Evolutionary conservation across 2,113 vertebrate genomes (phyloP), one percentile per base, ranked within the genome.

Genomic region (Lophura nycthemera): DNA sequence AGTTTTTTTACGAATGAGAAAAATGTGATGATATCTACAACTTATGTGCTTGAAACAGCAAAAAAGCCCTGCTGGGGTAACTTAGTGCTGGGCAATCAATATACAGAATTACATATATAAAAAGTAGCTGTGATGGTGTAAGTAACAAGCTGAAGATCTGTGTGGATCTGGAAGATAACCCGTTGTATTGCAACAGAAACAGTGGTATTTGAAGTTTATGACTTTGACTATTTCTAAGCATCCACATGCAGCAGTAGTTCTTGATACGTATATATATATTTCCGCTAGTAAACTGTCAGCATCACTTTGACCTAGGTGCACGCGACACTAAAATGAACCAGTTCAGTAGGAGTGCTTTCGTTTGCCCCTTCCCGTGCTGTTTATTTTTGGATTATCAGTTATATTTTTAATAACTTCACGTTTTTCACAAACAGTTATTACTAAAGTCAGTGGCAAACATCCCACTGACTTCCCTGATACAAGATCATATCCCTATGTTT

Each of bases 381-480:
- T 94, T 95, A 91, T 95, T 94, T 96, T 92, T 69, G 76, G 69
- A 71, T 86, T 96, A 66, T 77, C 83, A 40, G n/a, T 80, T 89
- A 34, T 17, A n/a, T 40, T 83, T 88, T 86, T 69, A 85, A 67
- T 43, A 38, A 80, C 38, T 78, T 73, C 25, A 43, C 10, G 14
- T 77, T 90, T 93, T 90, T 75, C 61, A 43, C 75, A 66, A 72
- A 56, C 72, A 73, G 32, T 18, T 93, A 85, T 90, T 67, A 78
- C 73, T 88, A 25, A 73, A 65, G 30, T 52, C 85, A 40, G 76
- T 94, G 88, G 93, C 77, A 95, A 93, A 71, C 60, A 21, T 91
- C 83, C 93, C 88, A 6, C 34, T 90, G 80, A 82, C 65, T 94
- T 93, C 40, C 73, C 3, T 67, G 83, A 80, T 91, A 80, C 83